These are phyloP conservation scores for Denticeps clupeoides DNA, from an alignment of 2,797 vertebrate genomes.

Conservation along the genomic window DNA sequence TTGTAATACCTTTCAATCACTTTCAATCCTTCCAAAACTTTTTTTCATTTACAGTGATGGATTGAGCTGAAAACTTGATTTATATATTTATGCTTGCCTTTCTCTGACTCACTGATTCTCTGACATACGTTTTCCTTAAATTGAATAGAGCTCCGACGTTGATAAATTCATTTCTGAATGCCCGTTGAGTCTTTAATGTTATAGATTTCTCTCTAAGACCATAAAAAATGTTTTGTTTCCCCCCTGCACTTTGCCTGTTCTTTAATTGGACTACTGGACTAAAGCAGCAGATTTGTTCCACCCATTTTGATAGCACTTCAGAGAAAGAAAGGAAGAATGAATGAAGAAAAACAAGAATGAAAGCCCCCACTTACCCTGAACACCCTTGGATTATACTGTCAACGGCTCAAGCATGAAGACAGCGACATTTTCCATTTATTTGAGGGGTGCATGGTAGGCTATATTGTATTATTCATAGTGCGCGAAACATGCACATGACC, in stretches of 20 bases:
- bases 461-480: constrained; percentile 58
- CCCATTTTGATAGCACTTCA: not conserved
- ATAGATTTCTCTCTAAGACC: too few species aligned
- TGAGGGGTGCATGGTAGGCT: constrained; percentile 42
- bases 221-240: not conserved
- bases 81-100: too few species aligned
- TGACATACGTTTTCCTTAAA: too few species aligned
- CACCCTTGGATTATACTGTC: constrained; percentile 34
- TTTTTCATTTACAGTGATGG: too few species aligned
- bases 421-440: constrained; percentile 41
- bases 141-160: too few species aligned
- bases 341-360: constrained; percentile 2
- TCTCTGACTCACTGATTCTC: too few species aligned
- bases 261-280: not conserved
- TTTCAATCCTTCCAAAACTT: too few species aligned
- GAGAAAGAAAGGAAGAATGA: not conserved
- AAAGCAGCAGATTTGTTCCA: not conserved
- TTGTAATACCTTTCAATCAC: too few species aligned
- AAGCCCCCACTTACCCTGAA: constrained; percentile 21
- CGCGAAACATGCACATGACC: constrained; percentile 50
- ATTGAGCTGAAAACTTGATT: too few species aligned
- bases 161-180: too few species aligned
- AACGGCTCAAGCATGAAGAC: constrained; percentile 28
- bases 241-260: not conserved
- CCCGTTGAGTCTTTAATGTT: too few species aligned